Percentiles rank a stretch among this genome's conserved stretches.
Conservation (phyloP, 2,888 invertebrate genomes). For the Lasioglossum pauxillum region DNA sequence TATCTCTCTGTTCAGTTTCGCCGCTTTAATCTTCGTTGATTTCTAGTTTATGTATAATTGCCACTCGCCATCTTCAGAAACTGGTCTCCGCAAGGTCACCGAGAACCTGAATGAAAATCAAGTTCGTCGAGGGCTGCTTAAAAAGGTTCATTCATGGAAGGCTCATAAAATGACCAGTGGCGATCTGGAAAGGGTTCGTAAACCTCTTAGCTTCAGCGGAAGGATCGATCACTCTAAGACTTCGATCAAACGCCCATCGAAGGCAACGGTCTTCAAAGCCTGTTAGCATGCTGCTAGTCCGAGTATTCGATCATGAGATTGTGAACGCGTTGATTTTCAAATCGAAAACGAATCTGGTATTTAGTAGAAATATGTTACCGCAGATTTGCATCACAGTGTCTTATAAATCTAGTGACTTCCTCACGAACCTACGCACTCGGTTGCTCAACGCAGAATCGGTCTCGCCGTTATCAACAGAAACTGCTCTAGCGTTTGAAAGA, state of each 20-base stretch:
- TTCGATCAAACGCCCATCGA: background rate
- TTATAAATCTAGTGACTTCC: background rate
- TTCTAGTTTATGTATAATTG: background rate
- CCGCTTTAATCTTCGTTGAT: background rate
- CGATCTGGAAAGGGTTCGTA: background rate
- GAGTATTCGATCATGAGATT: background rate
- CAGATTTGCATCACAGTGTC: background rate
- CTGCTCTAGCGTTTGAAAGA: conserved; percentile 26
- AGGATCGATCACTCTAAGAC: background rate
- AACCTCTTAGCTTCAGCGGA: background rate
- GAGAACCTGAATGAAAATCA: conserved; percentile 13
- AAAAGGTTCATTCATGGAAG: background rate
- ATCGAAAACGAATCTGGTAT: background rate
- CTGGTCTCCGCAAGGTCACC: background rate
- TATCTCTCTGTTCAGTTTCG: background rate
- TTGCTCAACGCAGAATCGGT: background rate
- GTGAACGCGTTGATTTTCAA: background rate
- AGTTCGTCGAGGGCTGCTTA: background rate
- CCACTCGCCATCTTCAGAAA: background rate
- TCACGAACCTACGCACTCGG: background rate
- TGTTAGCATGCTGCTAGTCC: background rate
- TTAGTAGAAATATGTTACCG: background rate
- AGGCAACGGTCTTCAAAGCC: background rate
- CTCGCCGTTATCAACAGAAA: conserved; percentile 4
- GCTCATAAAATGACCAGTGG: background rate